Conservation (phyloP, 1,140 invertebrate species). For the Sitophilus oryzae region DNA sequence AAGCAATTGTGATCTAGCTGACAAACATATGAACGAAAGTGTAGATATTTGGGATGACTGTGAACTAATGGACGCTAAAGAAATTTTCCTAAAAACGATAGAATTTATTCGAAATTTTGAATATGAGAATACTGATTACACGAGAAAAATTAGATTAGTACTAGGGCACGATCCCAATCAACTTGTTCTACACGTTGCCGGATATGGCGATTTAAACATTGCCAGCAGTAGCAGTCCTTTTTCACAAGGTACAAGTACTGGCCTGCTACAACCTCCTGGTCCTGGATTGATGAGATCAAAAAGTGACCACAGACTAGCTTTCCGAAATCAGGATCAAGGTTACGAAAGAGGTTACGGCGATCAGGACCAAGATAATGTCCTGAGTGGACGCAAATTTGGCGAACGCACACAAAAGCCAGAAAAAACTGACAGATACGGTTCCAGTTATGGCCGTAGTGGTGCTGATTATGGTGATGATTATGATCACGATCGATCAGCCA, state of each 20-base stretch:
- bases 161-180: slow-evolving; percentile 86
- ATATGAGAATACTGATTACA: slow-evolving; percentile 85
- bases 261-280: slow-evolving; percentile 46
- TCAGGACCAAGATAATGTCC: slow-evolving; percentile 52
- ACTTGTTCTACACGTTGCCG: slow-evolving; percentile 74
- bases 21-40: slow-evolving; percentile 85
- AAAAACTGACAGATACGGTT: slow-evolving; percentile 46
- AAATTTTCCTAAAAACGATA: slow-evolving; percentile 88
- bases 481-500: slow-evolving; percentile 50
- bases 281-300: slow-evolving; percentile 86
- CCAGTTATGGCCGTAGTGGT: slow-evolving; percentile 48
- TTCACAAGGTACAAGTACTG: slow-evolving; percentile 42
- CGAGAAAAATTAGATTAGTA: slow-evolving; percentile 73
- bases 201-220: slow-evolving; percentile 84
- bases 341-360: slow-evolving; percentile 42
- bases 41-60: slow-evolving; percentile 81
- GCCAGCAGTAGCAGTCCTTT: slow-evolving; percentile 49
- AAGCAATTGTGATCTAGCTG: slow-evolving; percentile 94
- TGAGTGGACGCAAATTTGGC: slow-evolving; percentile 67
- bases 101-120: slow-evolving; percentile 92
- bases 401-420: slow-evolving; percentile 52
- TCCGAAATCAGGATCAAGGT: slow-evolving; percentile 76
- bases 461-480: slow-evolving; percentile 58
- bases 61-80: slow-evolving; percentile 88
- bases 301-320: slow-evolving; percentile 87